These are phyloP conservation scores for Fulmarus glacialis DNA, from an alignment of 2,113 vertebrate genomes.

Conservation along the genomic window DNA sequence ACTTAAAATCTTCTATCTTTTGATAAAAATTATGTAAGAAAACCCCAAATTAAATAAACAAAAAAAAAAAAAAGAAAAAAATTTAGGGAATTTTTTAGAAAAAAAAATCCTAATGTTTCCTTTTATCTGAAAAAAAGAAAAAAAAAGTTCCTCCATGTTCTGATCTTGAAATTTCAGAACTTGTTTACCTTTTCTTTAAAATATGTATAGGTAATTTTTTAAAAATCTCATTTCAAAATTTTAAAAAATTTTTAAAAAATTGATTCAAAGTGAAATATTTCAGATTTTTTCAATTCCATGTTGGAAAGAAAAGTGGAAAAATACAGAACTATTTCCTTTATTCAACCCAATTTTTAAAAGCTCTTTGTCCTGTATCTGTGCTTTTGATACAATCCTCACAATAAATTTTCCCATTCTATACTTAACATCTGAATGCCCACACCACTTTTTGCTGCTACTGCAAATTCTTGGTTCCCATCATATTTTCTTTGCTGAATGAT, in stretches of 20 bases:
- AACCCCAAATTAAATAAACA: neutral
- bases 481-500: neutral
- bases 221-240: rapidly evolving
- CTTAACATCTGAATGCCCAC: neutral
- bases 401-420: neutral
- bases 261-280: neutral
- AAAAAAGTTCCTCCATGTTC: neutral
- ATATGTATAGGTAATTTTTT: neutral
- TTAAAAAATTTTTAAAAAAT: neutral
- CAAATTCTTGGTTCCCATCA: neutral
- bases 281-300: neutral
- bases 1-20: neutral
- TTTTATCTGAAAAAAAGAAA: neutral
- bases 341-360: neutral
- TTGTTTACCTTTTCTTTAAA: neutral
- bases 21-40: neutral
- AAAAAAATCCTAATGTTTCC: neutral
- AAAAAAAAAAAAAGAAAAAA: neutral
- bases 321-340: neutral
- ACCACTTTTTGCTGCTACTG: neutral
- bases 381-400: neutral
- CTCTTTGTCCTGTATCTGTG: neutral
- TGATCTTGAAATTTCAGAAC: neutral
- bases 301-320: neutral
- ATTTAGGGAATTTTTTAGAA: rapidly evolving